Percentiles rank a stretch among this genome's conserved stretches.
phyloP scores from a whole-genome alignment of 2,888 invertebrate genomes.

The Synergus gifuensis region DNA sequence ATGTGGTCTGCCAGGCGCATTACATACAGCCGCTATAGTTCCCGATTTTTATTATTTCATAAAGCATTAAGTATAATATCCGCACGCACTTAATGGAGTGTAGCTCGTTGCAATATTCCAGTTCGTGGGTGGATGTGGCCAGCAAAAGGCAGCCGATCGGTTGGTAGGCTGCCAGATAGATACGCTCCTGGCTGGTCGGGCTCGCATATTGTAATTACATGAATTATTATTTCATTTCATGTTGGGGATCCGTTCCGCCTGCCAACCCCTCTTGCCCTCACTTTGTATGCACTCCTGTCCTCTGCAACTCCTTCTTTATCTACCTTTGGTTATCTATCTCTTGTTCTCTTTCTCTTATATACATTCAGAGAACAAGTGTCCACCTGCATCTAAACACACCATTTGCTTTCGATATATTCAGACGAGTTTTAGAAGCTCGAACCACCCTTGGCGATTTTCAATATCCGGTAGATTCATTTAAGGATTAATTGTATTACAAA shows the following conservation, averaged over 20 bases:
- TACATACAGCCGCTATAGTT: slow-evolving; percentile 59
- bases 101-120: slow-evolving; percentile 71
- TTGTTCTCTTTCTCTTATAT: slow-evolving; percentile 40
- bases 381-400: slow-evolving; percentile 30
- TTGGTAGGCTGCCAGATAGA: slow-evolving; percentile 57
- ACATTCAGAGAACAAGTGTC: slow-evolving; percentile 21
- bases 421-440: slow-evolving; percentile 1
- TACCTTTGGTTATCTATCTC: slow-evolving; percentile 52
- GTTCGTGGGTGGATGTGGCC: slow-evolving; percentile 72
- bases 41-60: slow-evolving; percentile 69
- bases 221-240: slow-evolving; percentile 74
- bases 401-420: not conserved
- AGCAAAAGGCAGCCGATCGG: slow-evolving; percentile 48
- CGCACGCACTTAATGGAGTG: slow-evolving; percentile 73
- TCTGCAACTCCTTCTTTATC: slow-evolving; percentile 48
- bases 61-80: slow-evolving; percentile 75
- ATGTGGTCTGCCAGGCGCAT: slow-evolving; percentile 73
- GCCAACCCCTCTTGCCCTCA: slow-evolving; percentile 54
- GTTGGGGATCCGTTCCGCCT: slow-evolving; percentile 70
- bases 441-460: not conserved
- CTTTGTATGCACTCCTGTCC: slow-evolving; percentile 17
- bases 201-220: slow-evolving; percentile 72
- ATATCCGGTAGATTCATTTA: not conserved
- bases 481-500: too few species aligned
- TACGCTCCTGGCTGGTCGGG: slow-evolving; percentile 50